Base-by-base conservation (phyloP, 1,140 invertebrate genomes). In the Euglossa dilemma region DNA sequence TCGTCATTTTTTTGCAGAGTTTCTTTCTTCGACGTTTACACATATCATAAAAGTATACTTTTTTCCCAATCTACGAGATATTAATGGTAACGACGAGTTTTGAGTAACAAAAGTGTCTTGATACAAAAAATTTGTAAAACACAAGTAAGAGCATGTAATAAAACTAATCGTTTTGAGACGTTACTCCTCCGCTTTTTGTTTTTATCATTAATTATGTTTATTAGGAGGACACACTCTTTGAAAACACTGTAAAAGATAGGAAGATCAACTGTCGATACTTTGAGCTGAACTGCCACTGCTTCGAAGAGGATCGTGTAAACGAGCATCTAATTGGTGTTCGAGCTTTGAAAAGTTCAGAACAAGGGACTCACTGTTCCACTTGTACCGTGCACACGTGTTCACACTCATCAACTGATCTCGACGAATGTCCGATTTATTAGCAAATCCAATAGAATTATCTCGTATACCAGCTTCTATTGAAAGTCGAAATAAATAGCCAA, bases 311-410 rank as follows among this genome's bases (percentile, higher is more conserved):
- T 83, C 57, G 61, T 52, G 66, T 66, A 67, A 81, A 88, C 76
- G 47, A 80, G 50, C 47, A 70, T 63, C 73, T 25, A 69, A 57
- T 36, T 72, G 9, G 52, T 76, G n/a, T 52, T 18, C 3, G 56
- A 64, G 54, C 64, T 72, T 79, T 74, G 75, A 83, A 81, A 72
- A 77, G 63, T 61, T 43, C 69, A 85, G 90, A 88, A 91, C 91
- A 91, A 92, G 85, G 83, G 84, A 82, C 63, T 80, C 85, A 89
- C 87, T 92, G 91, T 92, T 91, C 83, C 72, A 47, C 71, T 78
- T 83, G 45, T 86, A 82, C 57, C 47, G 64, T 36, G 86, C 73
- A 56, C 83, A 73, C 73, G 73, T 71, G 81, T 85, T 73, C 74
- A 64, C 45, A 45, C 28, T 43, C 66, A 78, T 83, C 56, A 28